Base-by-base conservation (phyloP, 53 echinoderm and acorn worm genomes). In the Stichopus horrens region DNA sequence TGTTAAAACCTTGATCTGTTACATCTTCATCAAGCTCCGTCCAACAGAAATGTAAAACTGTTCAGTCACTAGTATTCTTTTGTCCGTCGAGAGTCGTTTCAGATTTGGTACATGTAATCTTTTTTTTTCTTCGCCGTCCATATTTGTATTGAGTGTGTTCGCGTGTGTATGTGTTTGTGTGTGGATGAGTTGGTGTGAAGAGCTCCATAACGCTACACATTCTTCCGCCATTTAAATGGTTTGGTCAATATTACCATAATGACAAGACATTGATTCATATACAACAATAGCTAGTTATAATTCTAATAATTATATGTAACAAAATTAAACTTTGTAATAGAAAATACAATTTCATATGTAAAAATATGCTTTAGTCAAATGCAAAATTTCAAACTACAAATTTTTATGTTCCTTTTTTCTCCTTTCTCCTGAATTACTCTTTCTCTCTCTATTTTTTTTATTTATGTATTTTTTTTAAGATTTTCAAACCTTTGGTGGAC, bases 331-430 rank as follows among this genome's bases (percentile, higher is more conserved):
- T 87, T 87, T 87, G 55, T 87, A 87, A 87, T 87, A 87, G 87
- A 87, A 87, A 87, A 87, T 87, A 87, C 87, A 74, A 85, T 87
- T 87, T 87, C 55, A 87, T 87, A 74, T 87, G 87, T 87, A 87
- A 87, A 87, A 87, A 87, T 87, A 87, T 87, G 85, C 75, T 87
- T 87, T 75, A 74, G 87, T 87, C 87, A 87, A 87, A 87, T 87
- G 87, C 87, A 87, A 87, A 87, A 87, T 87, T 74, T 74, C 75
- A 87, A 74, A 87, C 87, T 87, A 87, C 87, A 87, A 87, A 87
- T 87, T 75, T 87, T 87, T 87, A 55, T 23, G 59, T 58, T 74
- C 74, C 21, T 87, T 74, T 87, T 51, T 23, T 86, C 37, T 37
- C 37, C 37, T 37, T 37, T 37, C 37, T 37, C 37, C 37, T 37